phyloP scores from a whole-genome alignment of 2,797 vertebrate species.

The Menidia menidia region DNA sequence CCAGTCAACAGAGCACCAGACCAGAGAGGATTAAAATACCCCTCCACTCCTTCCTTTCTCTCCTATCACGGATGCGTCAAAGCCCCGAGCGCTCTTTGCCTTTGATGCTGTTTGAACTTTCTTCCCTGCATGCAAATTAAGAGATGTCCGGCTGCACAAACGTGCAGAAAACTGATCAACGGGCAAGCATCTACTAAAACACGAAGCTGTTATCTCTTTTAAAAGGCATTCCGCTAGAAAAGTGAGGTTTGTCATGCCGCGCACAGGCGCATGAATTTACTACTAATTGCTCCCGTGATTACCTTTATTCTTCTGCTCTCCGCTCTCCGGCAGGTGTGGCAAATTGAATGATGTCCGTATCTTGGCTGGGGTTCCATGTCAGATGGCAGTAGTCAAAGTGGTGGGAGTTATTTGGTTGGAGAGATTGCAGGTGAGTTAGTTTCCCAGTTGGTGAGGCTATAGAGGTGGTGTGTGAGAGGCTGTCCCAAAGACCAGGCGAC shows the following conservation, averaged over 20 bases:
- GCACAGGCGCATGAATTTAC: conserved; percentile 12
- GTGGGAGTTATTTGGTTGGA: conserved; percentile 73
- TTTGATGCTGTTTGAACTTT: conserved; percentile 38
- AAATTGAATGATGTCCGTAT: conserved; percentile 77
- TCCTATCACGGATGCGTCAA: not conserved
- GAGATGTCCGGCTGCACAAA: conserved; percentile 29
- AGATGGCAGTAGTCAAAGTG: conserved; percentile 69
- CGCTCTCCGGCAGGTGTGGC: conserved; percentile 86
- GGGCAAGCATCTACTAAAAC: conserved; percentile 26
- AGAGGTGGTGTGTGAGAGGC: conserved; percentile 84
- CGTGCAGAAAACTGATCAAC: conserved; percentile 36
- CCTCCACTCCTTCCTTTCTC: not conserved
- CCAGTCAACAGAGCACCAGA: conserved; percentile 50
- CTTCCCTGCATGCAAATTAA: conserved; percentile 33
- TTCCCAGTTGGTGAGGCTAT: conserved; percentile 79
- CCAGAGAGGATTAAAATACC: conserved; percentile 21
- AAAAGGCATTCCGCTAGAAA: conserved; percentile 2
- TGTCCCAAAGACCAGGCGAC: conserved; percentile 93
- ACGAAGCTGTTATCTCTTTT: conserved; percentile 14
- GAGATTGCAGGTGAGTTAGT: conserved; percentile 82
- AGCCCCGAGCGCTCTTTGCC: conserved; percentile 1
- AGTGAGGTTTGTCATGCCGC: conserved; percentile 17
- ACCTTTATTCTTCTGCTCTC: conserved; percentile 87
- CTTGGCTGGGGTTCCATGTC: conserved; percentile 85
- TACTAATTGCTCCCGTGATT: conserved; percentile 59